Evolutionary conservation across 2,113 vertebrate species (phyloP).

Genomic region (Etheostoma spectabile): DNA sequence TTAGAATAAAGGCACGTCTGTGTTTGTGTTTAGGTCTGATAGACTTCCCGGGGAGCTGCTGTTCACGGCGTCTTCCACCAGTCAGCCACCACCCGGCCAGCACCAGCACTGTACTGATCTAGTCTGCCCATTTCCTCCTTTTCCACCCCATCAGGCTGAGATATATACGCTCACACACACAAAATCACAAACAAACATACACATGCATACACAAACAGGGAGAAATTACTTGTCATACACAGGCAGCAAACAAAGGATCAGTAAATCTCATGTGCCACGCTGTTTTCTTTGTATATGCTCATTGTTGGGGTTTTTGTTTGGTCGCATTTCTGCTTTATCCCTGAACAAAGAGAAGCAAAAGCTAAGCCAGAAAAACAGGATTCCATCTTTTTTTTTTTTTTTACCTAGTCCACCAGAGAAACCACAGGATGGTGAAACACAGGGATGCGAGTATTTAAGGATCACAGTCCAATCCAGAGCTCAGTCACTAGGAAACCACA

Average conservation of each 20-base stretch:
- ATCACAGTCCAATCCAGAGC: constrained; percentile 58
- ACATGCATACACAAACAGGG: constrained; percentile 27
- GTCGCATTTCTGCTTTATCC: constrained; percentile 69
- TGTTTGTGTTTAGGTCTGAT: constrained; percentile 80
- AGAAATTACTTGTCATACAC: constrained; percentile 65
- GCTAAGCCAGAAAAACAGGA: constrained; percentile 60
- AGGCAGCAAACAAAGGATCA: constrained; percentile 74
- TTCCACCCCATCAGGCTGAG: constrained; percentile 47
- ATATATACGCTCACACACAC: constrained; percentile 41
- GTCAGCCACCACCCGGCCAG: constrained; percentile 67
- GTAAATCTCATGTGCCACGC: constrained; percentile 58
- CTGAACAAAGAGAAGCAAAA: constrained; percentile 76
- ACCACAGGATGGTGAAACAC: constrained; percentile 51
- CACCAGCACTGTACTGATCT: constrained; percentile 57
- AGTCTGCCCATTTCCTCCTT: constrained; percentile 64
- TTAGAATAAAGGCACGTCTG: constrained; percentile 46
- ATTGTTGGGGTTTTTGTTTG: constrained; percentile 77
- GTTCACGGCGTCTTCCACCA: constrained; percentile 70
- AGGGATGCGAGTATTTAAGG: constrained; percentile 62
- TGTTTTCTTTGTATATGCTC: constrained; percentile 66
- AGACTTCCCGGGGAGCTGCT: constrained; percentile 73
- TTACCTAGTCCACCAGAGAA: constrained; percentile 57
- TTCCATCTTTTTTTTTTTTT: constrained; percentile 47
- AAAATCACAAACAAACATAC: constrained; percentile 45
- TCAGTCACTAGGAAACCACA: constrained; percentile 50